phyloP scores from a whole-genome alignment of 2,888 invertebrate genomes.

The Oeneis ivallda region DNA sequence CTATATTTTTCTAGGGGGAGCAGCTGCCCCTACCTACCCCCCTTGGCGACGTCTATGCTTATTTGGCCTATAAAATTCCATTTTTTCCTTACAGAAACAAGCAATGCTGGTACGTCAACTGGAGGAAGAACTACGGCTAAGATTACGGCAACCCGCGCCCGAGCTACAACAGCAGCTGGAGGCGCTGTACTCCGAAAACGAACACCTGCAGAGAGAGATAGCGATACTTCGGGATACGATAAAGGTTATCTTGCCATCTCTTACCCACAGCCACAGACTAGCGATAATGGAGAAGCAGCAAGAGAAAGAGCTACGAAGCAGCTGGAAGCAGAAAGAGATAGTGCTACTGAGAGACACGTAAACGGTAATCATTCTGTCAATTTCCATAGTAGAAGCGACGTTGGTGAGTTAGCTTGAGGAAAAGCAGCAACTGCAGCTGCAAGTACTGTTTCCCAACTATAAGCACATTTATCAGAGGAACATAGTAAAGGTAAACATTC shows the following conservation, averaged over 20 bases:
- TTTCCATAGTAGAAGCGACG: no score
- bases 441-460: no score
- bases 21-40: no score
- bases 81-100: slow-evolving; percentile 89
- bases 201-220: slow-evolving; percentile 95
- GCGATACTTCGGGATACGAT: slow-evolving; percentile 96
- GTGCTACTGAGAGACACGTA: slow-evolving; percentile 74
- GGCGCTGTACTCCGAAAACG: slow-evolving; percentile 95
- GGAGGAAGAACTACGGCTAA: slow-evolving; percentile 94
- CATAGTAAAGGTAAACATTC: no score
- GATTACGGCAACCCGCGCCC: slow-evolving; percentile 94
- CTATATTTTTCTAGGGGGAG: no score
- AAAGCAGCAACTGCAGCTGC: no score
- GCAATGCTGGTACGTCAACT: slow-evolving; percentile 95
- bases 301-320: slow-evolving; percentile 83
- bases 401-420: neutral
- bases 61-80: neutral
- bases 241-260: slow-evolving; percentile 81
- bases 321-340: slow-evolving; percentile 82
- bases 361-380: slow-evolving; percentile 82
- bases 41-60: neutral
- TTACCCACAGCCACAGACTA: neutral
- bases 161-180: slow-evolving; percentile 97
- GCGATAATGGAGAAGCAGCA: neutral
- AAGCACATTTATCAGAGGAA: no score